These are phyloP conservation scores for Periophthalmus magnuspinnatus DNA, from an alignment of 2,797 vertebrate species.

Conservation along the genomic window DNA sequence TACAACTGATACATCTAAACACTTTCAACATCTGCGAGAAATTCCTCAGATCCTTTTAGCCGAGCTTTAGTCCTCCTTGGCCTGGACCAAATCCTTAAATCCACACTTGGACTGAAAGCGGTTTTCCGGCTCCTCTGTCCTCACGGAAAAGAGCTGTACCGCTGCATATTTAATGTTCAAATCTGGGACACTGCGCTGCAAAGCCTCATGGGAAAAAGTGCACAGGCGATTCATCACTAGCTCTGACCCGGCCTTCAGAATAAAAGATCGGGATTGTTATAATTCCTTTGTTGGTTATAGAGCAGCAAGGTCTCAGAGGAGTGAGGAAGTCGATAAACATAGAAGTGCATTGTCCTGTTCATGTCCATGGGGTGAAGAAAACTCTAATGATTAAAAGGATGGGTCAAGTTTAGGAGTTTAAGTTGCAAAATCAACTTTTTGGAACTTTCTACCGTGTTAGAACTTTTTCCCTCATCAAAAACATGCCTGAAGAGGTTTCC, in stretches of 20 bases:
- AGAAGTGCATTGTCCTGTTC: background rate
- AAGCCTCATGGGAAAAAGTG: constrained; percentile 6
- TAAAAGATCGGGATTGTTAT: background rate
- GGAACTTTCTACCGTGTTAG: too few species aligned
- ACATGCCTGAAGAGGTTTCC: too few species aligned
- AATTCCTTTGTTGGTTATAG: background rate
- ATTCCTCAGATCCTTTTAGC: background rate
- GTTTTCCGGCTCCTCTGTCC: background rate
- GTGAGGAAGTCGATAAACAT: background rate
- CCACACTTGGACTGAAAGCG: background rate
- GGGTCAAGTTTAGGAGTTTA: background rate
- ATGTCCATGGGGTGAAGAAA: background rate
- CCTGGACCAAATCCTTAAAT: background rate
- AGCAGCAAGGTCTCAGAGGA: background rate
- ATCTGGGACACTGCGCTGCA: constrained; percentile 7
- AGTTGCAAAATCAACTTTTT: background rate
- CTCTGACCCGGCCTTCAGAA: constrained; percentile 1
- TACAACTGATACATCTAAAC: background rate
- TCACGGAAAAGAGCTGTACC: background rate
- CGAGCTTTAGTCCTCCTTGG: background rate
- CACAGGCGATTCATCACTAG: constrained; percentile 2
- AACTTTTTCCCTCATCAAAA: too few species aligned
- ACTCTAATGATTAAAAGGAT: background rate
- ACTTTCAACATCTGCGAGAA: background rate
- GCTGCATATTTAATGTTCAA: constrained; percentile 10